Evolutionary conservation across 2,888 invertebrate genomes (phyloP).

Genomic region (Sarcophaga variegata): DNA sequence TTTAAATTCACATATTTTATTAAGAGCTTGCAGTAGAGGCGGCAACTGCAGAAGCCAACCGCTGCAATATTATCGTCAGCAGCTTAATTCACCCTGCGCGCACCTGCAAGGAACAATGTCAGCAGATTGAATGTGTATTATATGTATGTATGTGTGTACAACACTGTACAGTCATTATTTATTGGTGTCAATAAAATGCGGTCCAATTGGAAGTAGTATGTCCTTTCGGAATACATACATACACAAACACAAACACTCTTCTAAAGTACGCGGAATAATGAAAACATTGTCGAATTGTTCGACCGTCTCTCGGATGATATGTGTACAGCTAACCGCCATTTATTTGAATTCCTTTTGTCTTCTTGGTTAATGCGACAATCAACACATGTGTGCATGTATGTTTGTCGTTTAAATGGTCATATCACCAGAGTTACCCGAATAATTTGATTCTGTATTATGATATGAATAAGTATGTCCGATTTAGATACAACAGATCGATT

Average conservation of each 20-base stretch:
- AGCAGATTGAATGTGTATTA: conserved; percentile 69
- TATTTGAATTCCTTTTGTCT: conserved; percentile 41
- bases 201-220: conserved; percentile 63
- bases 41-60: conserved; percentile 14
- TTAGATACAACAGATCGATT: no score
- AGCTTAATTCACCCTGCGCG: conserved; percentile 55
- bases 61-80: conserved; percentile 12
- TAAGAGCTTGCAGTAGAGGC: conserved; percentile 58
- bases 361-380: conserved; percentile 39
- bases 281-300: conserved; percentile 43
- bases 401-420: conserved; percentile 25
- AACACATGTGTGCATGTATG: conserved; percentile 21
- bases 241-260: not conserved
- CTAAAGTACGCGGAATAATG: not conserved
- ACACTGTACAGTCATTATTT: conserved; percentile 77
- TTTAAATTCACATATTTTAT: conserved; percentile 65
- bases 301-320: conserved; percentile 46
- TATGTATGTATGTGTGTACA: conserved; percentile 34
- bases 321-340: conserved; percentile 59
- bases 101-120: conserved; percentile 69
- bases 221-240: conserved; percentile 31
- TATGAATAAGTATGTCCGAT: no score
- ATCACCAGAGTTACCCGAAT: conserved; percentile 38
- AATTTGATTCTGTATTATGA: not conserved
- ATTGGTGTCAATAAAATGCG: conserved; percentile 79